A percentile compares a stretch with the other conserved stretches of the same genome.
These are phyloP conservation scores for Antheraea yamamai DNA, from an alignment of 2,888 invertebrate genomes.

Conservation along the genomic window DNA sequence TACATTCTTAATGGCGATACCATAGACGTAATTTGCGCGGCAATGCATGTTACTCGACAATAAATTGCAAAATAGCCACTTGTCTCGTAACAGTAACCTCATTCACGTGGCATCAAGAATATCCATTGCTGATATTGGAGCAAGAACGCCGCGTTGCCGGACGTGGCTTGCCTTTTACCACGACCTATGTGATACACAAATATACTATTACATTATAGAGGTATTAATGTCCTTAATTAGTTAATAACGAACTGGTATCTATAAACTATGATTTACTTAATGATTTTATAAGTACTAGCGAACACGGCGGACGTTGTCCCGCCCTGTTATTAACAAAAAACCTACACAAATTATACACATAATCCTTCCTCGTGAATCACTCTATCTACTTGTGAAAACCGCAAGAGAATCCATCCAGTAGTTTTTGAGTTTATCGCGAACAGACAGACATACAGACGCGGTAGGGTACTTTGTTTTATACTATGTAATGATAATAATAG, in stretches of 20 bases:
- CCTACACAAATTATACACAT: no score
- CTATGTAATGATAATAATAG: no score
- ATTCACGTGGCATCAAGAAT: constrained; percentile 27
- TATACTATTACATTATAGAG: background rate
- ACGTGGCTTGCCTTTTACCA: constrained; percentile 27
- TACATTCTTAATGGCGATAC: constrained; percentile 1
- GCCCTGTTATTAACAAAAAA: no score
- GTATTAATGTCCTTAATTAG: background rate
- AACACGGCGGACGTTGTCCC: no score
- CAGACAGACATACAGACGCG: no score
- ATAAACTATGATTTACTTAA: background rate
- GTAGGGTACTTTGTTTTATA: no score
- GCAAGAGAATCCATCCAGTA: no score
- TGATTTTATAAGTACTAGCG: no score
- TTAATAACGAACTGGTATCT: background rate
- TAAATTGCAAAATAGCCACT: constrained; percentile 48
- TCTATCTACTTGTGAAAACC: no score
- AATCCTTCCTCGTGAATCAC: no score
- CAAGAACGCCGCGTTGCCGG: constrained; percentile 33
- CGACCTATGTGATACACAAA: constrained; percentile 6
- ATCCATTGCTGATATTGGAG: constrained; percentile 36
- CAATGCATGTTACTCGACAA: constrained; percentile 46
- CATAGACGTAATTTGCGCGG: background rate
- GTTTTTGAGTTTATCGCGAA: no score
- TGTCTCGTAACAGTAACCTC: constrained; percentile 25